Evolutionary conservation across 2,113 vertebrate genomes (phyloP).

Genomic region (Loxodonta africana): DNA sequence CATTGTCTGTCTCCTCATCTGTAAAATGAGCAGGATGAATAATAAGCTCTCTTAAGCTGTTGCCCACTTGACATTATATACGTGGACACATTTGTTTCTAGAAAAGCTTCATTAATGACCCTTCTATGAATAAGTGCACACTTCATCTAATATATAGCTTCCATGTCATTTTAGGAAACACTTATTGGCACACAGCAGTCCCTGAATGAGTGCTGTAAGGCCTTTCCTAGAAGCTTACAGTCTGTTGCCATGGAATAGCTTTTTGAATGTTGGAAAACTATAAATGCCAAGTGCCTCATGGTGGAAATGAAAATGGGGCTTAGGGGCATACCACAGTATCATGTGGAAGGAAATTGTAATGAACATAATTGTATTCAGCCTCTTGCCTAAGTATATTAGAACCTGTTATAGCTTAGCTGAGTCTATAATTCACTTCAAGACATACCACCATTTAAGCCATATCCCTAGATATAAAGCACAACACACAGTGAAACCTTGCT

Average conservation of each 20-base stretch:
- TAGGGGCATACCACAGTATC: neutral
- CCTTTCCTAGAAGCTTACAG: neutral
- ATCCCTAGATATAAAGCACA: neutral
- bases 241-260: constrained; percentile 50
- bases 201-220: neutral
- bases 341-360: constrained; percentile 13
- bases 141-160: constrained; percentile 29
- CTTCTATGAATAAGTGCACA: constrained; percentile 36
- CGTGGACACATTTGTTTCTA: neutral
- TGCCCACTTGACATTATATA: neutral
- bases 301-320: constrained; percentile 7
- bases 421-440: neutral
- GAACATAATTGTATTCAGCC: constrained; percentile 35
- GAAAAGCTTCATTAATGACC: constrained; percentile 15
- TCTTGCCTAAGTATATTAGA: constrained; percentile 56
- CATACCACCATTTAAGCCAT: neutral
- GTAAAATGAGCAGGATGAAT: neutral
- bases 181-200: constrained; percentile 53
- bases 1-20: neutral
- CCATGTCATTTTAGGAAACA: constrained; percentile 28
- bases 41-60: neutral
- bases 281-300: constrained; percentile 15
- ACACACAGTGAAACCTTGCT: neutral
- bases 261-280: constrained; percentile 55
- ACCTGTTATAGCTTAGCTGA: neutral